Percentiles rank a stretch among this genome's conserved stretches.
Evolutionary conservation across 2,888 invertebrate genomes (phyloP).

Genomic region (Ectemnius continuus): DNA sequence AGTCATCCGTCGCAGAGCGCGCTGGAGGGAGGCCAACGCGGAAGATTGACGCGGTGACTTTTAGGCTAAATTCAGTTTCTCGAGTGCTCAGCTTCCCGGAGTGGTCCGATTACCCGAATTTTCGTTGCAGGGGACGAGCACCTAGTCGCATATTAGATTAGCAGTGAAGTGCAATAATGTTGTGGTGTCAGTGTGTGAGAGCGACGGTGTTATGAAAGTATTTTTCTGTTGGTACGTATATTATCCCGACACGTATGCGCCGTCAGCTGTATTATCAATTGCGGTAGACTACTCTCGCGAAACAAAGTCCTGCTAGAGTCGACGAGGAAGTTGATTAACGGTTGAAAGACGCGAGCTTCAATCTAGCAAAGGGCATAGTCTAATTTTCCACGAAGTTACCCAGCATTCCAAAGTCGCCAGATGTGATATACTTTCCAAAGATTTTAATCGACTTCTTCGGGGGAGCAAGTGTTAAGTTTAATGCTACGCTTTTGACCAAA

Average conservation of each 20-base stretch:
- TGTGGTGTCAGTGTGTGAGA: conserved; percentile 20
- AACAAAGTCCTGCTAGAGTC: no score
- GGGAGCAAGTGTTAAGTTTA: conserved; percentile 2
- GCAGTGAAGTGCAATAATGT: conserved; percentile 48
- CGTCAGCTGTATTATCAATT: no score
- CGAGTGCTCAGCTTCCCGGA: background rate
- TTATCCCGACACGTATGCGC: background rate
- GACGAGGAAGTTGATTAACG: no score
- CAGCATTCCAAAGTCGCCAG: no score
- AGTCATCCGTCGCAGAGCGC: background rate
- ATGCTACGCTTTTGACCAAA: background rate
- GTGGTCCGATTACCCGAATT: background rate
- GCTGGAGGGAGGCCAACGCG: background rate
- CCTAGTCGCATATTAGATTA: background rate
- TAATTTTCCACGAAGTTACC: no score
- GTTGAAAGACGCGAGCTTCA: no score
- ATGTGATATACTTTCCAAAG: no score
- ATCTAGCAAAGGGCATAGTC: no score
- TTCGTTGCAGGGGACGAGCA: background rate
- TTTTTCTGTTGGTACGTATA: conserved; percentile 43
- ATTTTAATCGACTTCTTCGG: background rate
- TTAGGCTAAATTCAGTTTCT: background rate
- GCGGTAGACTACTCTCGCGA: no score
- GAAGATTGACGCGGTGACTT: conserved; percentile 2
- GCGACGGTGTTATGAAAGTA: conserved; percentile 29